A percentile compares a stretch with the other conserved stretches of the same genome.
Conservation (phyloP, 2,888 invertebrate species). For the Lasioglossum zephyrum region DNA sequence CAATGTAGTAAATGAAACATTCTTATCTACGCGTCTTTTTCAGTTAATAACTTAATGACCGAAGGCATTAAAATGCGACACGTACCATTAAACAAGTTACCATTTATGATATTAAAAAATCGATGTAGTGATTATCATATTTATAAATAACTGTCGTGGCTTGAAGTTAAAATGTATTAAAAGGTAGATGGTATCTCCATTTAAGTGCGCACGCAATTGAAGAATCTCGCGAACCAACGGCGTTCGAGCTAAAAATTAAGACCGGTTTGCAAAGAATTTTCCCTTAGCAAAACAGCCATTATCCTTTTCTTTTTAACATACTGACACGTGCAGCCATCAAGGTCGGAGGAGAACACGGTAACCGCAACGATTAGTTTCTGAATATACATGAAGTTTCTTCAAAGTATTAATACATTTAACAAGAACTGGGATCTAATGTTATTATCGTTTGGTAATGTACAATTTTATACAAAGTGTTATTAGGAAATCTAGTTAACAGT, state of each 20-base stretch:
- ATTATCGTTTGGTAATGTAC: not conserved
- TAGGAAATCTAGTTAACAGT: not conserved
- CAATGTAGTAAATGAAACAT: not conserved
- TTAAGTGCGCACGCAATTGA: not conserved
- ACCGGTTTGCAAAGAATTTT: conserved; percentile 25
- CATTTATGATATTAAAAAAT: not conserved
- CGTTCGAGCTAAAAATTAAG: conserved; percentile 10
- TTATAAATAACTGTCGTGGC: not conserved
- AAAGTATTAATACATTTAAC: not conserved
- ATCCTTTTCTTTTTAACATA: conserved; percentile 16
- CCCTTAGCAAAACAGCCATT: conserved; percentile 5
- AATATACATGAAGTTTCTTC: conserved; percentile 14
- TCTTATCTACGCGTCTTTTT: not conserved
- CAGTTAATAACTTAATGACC: not conserved
- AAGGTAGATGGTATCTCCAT: not conserved
- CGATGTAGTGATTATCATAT: not conserved
- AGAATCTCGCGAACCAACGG: conserved; percentile 7
- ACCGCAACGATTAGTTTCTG: conserved; percentile 26
- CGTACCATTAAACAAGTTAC: not conserved
- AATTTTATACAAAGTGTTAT: not conserved
- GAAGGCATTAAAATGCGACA: not conserved
- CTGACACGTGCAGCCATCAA: conserved; percentile 1
- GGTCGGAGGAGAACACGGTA: conserved; percentile 23
- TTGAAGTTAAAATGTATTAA: not conserved
- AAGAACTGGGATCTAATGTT: not conserved